Evolutionary conservation across 2,888 invertebrate genomes (phyloP).

Genomic region (Adelphocoris suturalis): DNA sequence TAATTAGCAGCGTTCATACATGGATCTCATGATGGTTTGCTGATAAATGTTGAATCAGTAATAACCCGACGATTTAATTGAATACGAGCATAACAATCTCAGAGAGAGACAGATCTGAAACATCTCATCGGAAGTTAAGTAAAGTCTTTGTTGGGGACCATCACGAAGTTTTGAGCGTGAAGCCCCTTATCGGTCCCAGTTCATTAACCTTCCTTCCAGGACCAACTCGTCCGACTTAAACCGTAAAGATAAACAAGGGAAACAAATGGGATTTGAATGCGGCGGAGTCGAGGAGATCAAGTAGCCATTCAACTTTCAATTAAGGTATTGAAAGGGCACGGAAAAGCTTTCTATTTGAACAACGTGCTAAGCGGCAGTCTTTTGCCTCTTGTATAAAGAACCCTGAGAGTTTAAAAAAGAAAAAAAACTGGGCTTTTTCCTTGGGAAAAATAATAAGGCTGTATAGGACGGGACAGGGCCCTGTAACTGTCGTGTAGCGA

Average conservation of each 20-base stretch:
- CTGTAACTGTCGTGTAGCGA: constrained; percentile 3
- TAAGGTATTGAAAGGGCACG: constrained; percentile 36
- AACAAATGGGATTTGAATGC: constrained; percentile 34
- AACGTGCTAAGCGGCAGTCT: constrained; percentile 23
- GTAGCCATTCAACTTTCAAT: constrained; percentile 30
- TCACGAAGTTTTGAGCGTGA: neutral
- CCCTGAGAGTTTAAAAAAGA: neutral
- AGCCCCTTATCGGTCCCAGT: neutral
- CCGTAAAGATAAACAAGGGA: constrained; percentile 20
- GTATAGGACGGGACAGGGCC: neutral
- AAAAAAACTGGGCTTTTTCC: neutral
- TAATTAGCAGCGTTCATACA: too few relatives aligned
- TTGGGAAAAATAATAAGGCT: neutral
- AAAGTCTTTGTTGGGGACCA: neutral
- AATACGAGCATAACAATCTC: too few relatives aligned
- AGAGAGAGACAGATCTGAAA: too few relatives aligned
- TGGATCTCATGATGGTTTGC: too few relatives aligned
- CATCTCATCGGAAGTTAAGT: too few relatives aligned
- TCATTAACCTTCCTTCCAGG: neutral
- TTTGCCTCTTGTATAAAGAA: constrained; percentile 10
- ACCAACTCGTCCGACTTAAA: neutral
- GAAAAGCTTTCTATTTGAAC: constrained; percentile 28
- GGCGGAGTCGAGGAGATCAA: neutral
- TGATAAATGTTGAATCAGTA: too few relatives aligned
- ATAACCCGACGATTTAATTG: too few relatives aligned